Evolutionary conservation across 2,113 vertebrate species (phyloP).

Genomic region (Vanacampus margaritifer): DNA sequence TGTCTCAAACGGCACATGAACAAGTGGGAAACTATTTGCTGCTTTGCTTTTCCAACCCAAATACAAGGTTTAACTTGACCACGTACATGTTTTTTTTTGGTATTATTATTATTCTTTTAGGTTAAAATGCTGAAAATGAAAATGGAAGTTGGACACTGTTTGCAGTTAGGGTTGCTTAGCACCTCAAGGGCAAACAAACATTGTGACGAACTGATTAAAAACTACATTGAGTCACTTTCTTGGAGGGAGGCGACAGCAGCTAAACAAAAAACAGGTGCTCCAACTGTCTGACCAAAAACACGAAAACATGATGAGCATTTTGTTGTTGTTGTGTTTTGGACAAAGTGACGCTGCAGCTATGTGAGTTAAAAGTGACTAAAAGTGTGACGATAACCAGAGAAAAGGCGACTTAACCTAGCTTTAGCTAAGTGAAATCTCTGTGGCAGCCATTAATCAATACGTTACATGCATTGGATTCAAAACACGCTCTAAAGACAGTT

Average conservation of each 20-base stretch:
- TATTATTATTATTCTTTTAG: constrained; percentile 9
- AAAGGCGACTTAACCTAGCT: neutral
- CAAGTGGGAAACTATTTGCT: constrained; percentile 44
- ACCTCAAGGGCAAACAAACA: constrained; percentile 23
- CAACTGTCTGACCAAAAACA: neutral
- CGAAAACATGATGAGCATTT: neutral
- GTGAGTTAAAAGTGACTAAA: no score
- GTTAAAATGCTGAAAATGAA: constrained; percentile 30
- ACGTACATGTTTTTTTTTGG: constrained; percentile 41
- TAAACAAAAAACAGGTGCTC: neutral
- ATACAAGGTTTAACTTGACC: constrained; percentile 53
- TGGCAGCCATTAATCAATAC: no score
- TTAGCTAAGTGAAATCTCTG: no score
- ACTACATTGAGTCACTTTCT: neutral
- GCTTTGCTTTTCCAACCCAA: constrained; percentile 65
- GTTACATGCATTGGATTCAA: no score
- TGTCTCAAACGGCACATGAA: constrained; percentile 59
- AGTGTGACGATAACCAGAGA: neutral
- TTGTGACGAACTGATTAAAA: constrained; percentile 8
- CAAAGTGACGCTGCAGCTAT: neutral
- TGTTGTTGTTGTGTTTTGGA: neutral
- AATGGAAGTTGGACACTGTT: constrained; percentile 19
- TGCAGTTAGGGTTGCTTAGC: constrained; percentile 25
- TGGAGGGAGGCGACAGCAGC: neutral
- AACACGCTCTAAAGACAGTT: no score